Evolutionary conservation across 2,113 vertebrate species (phyloP), one percentile per base, ranked within the genome.

Genomic region (Lagenorhynchus albirostris): DNA sequence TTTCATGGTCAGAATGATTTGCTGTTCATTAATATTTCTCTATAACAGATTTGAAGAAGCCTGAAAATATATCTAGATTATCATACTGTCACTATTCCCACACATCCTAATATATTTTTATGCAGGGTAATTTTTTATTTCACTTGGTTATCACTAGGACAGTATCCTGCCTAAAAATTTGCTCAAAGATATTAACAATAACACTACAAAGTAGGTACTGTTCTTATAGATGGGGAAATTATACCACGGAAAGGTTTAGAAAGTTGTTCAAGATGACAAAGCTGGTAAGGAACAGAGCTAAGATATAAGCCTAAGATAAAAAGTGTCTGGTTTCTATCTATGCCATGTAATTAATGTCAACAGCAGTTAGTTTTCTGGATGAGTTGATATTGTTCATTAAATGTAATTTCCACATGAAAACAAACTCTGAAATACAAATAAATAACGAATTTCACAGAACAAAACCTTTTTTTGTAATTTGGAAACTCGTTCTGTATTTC

Each of bases 1-100:
- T 44, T 76, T 85, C 90, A 84, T 55, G 38, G 87, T 94, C 31
- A 79, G 38, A 90, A 96, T 94, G 6, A 84, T 41, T 68, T 96
- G 38, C 20, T 95, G 5, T 41, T 74, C 29, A 86, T 79, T 80
- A 89, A 26, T 38, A 47, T 62, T 96, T 96, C 79, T 82, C 65
- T 85, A 21, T 31, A 88, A 94, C 2, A 71, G 81, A 94, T 77
- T 14, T 90, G 68, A 96, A 71, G 53, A 85, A 89, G 23, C 5
- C 29, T 58, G 31, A 91, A 94, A 77, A 80, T 94, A 65, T 47
- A 81, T 33, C 68, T 60, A 62, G 2, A 50, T n/a, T 70, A 60
- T 50, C 63, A 13, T 29, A 71, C 41, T 71, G 26, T 73, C 41
- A 67, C n/a, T 79, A 62, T 81, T 88, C 2, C 29, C 36, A 91